A percentile compares a stretch with the other conserved stretches of the same genome.
phyloP scores from a whole-genome alignment of 1,140 invertebrate genomes.

The Sipha flava region DNA sequence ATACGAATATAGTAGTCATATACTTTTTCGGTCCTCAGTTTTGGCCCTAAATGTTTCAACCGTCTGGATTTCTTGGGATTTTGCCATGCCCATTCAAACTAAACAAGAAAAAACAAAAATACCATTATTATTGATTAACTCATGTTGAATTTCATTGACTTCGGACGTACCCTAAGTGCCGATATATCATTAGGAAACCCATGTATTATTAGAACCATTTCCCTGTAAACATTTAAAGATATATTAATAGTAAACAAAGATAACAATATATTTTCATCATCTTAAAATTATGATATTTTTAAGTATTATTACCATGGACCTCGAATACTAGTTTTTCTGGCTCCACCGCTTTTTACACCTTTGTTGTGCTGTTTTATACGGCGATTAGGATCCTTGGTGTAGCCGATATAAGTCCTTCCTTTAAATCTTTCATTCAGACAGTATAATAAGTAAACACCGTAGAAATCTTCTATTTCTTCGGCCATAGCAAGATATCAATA shows the following conservation, averaged over 20 bases:
- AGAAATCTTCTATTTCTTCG: conserved; percentile 65
- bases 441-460: conserved; percentile 82
- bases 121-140: background rate
- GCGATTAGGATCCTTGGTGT: conserved; percentile 83
- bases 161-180: conserved; percentile 65
- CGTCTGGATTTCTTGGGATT: conserved; percentile 77
- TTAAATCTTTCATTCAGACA: conserved; percentile 70
- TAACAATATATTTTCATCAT: too few relatives aligned
- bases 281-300: too few relatives aligned
- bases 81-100: conserved; percentile 99
- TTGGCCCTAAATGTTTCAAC: conserved; percentile 58
- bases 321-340: conserved; percentile 72
- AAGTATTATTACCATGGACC: conserved; percentile 91
- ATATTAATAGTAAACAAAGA: too few relatives aligned
- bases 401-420: conserved; percentile 88
- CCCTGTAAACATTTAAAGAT: conserved; percentile 63
- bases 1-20: conserved; percentile 70
- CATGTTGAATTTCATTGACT: background rate
- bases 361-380: conserved; percentile 89
- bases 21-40: conserved; percentile 58
- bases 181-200: conserved; percentile 91
- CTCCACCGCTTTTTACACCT: conserved; percentile 79
- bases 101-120: conserved; percentile 43
- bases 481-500: background rate
- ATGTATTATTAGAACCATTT: conserved; percentile 89